Conservation (phyloP, 2,888 invertebrate genomes). For the Disparrhopalites patrizii region DNA sequence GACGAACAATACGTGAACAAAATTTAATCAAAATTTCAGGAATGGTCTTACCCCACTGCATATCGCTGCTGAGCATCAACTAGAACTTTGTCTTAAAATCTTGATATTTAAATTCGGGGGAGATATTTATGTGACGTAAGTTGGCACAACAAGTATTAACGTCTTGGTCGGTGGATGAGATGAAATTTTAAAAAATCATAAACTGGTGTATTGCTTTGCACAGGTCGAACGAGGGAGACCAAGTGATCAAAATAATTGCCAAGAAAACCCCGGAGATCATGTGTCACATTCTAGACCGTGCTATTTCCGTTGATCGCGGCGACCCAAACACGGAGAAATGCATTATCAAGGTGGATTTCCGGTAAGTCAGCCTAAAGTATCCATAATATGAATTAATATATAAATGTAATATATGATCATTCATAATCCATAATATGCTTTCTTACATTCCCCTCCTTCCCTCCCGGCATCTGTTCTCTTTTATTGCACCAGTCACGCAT, state of each 20-base stretch:
- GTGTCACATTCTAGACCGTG: slow-evolving; percentile 74
- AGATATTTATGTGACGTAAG: slow-evolving; percentile 66
- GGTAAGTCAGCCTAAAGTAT: too few relatives aligned
- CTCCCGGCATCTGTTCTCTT: too few relatives aligned
- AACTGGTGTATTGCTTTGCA: too few relatives aligned
- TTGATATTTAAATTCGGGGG: slow-evolving; percentile 75
- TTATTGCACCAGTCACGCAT: too few relatives aligned
- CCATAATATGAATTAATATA: background rate
- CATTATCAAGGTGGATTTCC: slow-evolving; percentile 22
- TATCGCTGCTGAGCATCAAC: slow-evolving; percentile 78
- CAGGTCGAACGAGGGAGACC: slow-evolving; percentile 77
- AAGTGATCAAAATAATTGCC: slow-evolving; percentile 76
- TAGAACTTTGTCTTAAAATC: slow-evolving; percentile 78
- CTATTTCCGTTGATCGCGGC: slow-evolving; percentile 56
- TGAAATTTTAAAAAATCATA: too few relatives aligned
- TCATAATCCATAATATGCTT: too few relatives aligned
- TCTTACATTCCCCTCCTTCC: too few relatives aligned
- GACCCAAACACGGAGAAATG: slow-evolving; percentile 38
- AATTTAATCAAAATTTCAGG: slow-evolving; percentile 51
- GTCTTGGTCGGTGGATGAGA: too few relatives aligned
- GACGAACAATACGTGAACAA: too few relatives aligned
- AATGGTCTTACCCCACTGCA: slow-evolving; percentile 82
- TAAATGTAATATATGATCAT: too few relatives aligned
- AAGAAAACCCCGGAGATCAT: slow-evolving; percentile 82
- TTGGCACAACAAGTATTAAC: background rate